These are phyloP conservation scores for Peromyscus nudipes DNA, from an alignment of 2,797 vertebrate species.

Conservation along the genomic window DNA sequence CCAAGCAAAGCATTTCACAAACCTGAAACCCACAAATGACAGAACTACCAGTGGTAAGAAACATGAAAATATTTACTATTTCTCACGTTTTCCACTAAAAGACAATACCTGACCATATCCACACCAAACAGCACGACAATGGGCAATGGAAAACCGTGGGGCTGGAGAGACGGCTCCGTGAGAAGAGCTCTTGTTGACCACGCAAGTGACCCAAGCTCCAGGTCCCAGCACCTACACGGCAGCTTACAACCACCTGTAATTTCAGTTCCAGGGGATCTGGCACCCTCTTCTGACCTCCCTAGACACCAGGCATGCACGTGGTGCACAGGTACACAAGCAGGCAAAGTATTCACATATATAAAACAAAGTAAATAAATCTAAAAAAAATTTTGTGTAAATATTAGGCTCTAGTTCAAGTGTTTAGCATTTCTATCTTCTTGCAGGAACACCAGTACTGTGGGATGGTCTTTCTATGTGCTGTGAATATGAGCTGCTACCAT, in stretches of 20 bases:
- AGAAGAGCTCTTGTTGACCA: neutral
- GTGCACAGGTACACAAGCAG: no score
- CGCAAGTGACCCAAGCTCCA: neutral
- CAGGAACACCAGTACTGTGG: neutral
- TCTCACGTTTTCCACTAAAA: neutral
- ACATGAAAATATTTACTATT: slow-evolving; percentile 30
- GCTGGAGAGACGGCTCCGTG: neutral
- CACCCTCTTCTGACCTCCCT: neutral
- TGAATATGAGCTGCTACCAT: no score
- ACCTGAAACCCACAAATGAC: neutral
- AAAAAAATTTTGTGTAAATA: neutral
- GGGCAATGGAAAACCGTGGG: neutral
- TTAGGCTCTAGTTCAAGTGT: neutral
- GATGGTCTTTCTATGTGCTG: no score
- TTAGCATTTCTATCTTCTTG: slow-evolving; percentile 26
- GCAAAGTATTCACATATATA: neutral
- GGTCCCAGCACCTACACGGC: neutral
- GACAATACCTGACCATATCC: neutral
- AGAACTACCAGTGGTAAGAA: neutral
- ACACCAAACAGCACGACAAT: slow-evolving; percentile 32
- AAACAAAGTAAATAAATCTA: neutral
- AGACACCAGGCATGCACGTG: neutral
- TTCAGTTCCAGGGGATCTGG: neutral
- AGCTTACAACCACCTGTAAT: neutral
- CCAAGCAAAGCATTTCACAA: slow-evolving; percentile 45